Percentiles rank a stretch among this genome's conserved stretches.
phyloP scores from a whole-genome alignment of 2,797 vertebrate genomes.

The Manis pentadactyla region DNA sequence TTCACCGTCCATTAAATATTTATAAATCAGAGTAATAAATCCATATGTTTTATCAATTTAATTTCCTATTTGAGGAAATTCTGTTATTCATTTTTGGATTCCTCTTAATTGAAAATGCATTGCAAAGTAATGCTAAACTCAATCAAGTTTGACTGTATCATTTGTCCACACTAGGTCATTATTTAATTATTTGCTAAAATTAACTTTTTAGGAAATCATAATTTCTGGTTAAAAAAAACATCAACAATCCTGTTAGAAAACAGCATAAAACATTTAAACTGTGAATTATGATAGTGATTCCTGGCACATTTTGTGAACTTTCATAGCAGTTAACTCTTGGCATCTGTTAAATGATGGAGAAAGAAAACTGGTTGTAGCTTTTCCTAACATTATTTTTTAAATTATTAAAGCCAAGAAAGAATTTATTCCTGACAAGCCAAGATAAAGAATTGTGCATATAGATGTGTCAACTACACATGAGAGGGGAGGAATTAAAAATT shows the following conservation, averaged over 20 bases:
- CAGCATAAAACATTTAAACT: slow-evolving; percentile 22
- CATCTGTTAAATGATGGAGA: slow-evolving; percentile 65
- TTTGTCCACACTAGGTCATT: background rate
- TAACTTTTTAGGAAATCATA: background rate
- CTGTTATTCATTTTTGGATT: background rate
- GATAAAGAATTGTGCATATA: background rate
- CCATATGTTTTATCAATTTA: background rate
- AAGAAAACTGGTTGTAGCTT: slow-evolving; percentile 13
- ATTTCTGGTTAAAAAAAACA: slow-evolving; percentile 8
- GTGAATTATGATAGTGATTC: slow-evolving; percentile 8
- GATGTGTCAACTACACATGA: background rate
- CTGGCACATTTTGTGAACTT: slow-evolving; percentile 8
- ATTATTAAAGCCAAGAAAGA: background rate
- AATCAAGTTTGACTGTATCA: background rate
- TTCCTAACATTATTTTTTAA: slow-evolving; percentile 12
- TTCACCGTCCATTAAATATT: background rate
- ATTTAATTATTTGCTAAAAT: slow-evolving; percentile 15
- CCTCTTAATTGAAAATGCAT: background rate
- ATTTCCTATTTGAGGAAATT: background rate
- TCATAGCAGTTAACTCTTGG: background rate
- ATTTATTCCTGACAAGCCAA: background rate
- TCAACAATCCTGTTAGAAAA: slow-evolving; percentile 1
- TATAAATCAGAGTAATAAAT: background rate
- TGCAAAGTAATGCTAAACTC: background rate
- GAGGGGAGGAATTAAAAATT: slow-evolving; percentile 18